phyloP scores from a whole-genome alignment of 2,797 vertebrate species.

The Bufotes viridis region DNA sequence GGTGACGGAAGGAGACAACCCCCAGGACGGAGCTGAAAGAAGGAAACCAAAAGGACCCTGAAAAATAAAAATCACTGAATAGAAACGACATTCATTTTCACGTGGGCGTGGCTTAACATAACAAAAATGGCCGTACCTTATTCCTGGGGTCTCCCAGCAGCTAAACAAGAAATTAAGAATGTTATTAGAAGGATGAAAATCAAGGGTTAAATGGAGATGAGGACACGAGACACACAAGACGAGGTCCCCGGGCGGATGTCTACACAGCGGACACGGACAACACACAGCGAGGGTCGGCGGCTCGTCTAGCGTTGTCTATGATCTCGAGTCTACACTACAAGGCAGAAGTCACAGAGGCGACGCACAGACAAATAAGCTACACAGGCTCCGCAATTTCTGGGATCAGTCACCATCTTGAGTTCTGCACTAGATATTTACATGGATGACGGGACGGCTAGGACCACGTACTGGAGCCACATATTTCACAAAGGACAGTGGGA shows the following conservation, averaged over 20 bases:
- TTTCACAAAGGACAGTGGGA: not conserved
- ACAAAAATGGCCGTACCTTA: slow-evolving; percentile 84
- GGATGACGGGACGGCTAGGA: not conserved
- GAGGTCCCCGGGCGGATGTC: not conserved
- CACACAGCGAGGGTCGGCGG: not conserved
- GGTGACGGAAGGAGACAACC: too few relatives aligned
- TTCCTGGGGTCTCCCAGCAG: slow-evolving; percentile 99
- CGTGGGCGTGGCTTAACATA: not conserved
- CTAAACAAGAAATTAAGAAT: slow-evolving; percentile 88
- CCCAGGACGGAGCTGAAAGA: too few relatives aligned
- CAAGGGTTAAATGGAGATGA: slow-evolving; percentile 13
- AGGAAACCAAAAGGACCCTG: too few relatives aligned
- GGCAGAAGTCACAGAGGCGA: slow-evolving; percentile 7
- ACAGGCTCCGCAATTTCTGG: not conserved
- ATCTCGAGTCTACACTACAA: not conserved
- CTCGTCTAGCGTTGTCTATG: not conserved
- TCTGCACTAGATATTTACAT: not conserved
- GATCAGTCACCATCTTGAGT: not conserved
- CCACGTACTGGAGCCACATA: slow-evolving; percentile 1
- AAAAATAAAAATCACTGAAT: not conserved
- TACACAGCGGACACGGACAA: not conserved
- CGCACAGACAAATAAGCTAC: not conserved
- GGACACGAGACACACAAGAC: slow-evolving; percentile 5
- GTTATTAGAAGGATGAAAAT: slow-evolving; percentile 72
- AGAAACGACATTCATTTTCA: not conserved